phyloP scores from a whole-genome alignment of 2,797 vertebrate species.

The Silurus lanzhouensis region DNA sequence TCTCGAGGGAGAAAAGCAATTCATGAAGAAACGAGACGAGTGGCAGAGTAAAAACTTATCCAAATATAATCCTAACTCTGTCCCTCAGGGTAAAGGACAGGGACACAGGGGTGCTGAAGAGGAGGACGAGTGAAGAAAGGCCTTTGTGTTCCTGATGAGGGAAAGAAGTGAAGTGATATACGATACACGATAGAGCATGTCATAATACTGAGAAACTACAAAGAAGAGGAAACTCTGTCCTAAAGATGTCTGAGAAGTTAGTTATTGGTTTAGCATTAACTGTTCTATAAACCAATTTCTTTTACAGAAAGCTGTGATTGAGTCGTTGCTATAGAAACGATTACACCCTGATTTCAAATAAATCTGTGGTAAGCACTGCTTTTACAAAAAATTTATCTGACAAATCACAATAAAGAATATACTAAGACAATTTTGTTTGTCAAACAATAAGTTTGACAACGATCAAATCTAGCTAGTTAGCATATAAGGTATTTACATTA shows the following conservation, averaged over 20 bases:
- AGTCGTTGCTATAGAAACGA: not conserved
- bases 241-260: not conserved
- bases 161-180: not conserved
- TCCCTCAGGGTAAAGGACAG: not conserved
- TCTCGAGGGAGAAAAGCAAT: conserved; percentile 16
- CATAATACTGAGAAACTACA: not conserved
- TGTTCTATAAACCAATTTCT: not conserved
- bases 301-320: not conserved
- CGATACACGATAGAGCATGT: not conserved
- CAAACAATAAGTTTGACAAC: no score
- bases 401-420: not conserved
- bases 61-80: not conserved
- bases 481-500: no score
- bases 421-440: not conserved
- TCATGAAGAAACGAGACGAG: not conserved
- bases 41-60: not conserved
- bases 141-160: not conserved
- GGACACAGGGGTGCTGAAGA: not conserved
- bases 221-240: not conserved
- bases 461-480: not conserved
- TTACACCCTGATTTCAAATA: not conserved
- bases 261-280: not conserved
- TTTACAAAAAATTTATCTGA: not conserved
- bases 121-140: not conserved
- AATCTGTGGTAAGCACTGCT: not conserved